Conservation (phyloP, 2,888 invertebrate genomes). For the Tinea pellionella region DNA sequence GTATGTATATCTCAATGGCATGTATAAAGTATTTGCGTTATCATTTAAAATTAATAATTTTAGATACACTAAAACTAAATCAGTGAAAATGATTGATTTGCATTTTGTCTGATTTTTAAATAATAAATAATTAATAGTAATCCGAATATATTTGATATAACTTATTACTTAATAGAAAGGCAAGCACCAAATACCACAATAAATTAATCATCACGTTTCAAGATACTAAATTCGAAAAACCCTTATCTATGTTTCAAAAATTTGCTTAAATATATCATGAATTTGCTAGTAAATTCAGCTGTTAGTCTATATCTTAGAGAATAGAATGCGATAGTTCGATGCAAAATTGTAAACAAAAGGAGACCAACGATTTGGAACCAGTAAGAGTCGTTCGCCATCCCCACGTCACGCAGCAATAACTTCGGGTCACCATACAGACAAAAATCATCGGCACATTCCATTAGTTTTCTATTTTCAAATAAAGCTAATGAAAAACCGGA, state of each 20-base stretch:
- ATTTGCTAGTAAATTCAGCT: slow-evolving; percentile 64
- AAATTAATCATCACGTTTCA: too few species aligned
- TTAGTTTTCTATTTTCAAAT: slow-evolving; percentile 65
- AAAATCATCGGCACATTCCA: slow-evolving; percentile 71
- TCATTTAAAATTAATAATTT: too few species aligned
- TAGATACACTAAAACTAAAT: too few species aligned
- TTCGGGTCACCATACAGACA: slow-evolving; percentile 70
- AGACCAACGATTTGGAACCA: slow-evolving; percentile 68
- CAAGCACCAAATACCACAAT: too few species aligned
- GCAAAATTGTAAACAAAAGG: slow-evolving; percentile 64
- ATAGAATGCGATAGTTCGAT: slow-evolving; percentile 64
- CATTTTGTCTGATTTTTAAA: too few species aligned
- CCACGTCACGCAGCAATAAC: slow-evolving; percentile 74
- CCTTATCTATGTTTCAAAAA: slow-evolving; percentile 58
- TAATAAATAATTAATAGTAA: too few species aligned
- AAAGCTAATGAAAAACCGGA: slow-evolving; percentile 72
- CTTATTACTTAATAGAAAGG: too few species aligned
- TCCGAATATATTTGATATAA: too few species aligned
- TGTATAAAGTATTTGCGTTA: too few species aligned
- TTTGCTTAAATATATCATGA: slow-evolving; percentile 66
- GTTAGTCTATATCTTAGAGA: slow-evolving; percentile 70
- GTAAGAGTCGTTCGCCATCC: slow-evolving; percentile 64
- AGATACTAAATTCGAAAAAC: too few species aligned
- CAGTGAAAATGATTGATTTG: too few species aligned
- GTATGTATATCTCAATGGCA: too few species aligned